phyloP scores from a whole-genome alignment of 2,113 vertebrate species.

The Toxotes chatareus region DNA sequence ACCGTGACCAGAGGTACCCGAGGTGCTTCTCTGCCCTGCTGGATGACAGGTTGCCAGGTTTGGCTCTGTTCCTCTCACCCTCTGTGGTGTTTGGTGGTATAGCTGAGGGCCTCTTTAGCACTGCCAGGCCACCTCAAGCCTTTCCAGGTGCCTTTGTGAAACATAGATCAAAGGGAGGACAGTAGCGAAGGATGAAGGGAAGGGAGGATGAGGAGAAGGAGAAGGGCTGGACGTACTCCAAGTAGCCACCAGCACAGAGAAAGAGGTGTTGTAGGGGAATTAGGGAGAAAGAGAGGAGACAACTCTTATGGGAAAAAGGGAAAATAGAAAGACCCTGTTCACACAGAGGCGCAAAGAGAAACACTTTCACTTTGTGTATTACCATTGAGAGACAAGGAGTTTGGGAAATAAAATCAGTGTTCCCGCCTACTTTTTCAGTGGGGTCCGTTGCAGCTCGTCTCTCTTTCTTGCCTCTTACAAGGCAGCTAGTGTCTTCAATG shows the following conservation, averaged over 20 bases:
- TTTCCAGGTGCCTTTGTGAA: constrained; percentile 79
- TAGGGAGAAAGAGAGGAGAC: neutral
- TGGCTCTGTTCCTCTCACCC: constrained; percentile 45
- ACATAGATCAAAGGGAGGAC: constrained; percentile 72
- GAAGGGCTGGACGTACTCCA: constrained; percentile 45
- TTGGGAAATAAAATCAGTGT: constrained; percentile 20
- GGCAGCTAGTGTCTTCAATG: constrained; percentile 5
- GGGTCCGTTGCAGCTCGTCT: constrained; percentile 12
- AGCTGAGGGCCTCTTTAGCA: constrained; percentile 53
- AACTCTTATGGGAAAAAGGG: neutral
- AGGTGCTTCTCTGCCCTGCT: constrained; percentile 29
- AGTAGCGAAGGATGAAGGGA: constrained; percentile 50
- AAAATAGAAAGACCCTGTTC: neutral
- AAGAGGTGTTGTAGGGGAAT: constrained; percentile 5
- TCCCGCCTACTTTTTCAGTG: constrained; percentile 13
- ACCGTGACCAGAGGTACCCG: constrained; percentile 3
- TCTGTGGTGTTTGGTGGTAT: constrained; percentile 51
- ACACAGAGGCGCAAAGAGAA: neutral
- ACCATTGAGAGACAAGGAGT: constrained; percentile 9
- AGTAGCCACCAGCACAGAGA: constrained; percentile 38
- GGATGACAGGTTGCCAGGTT: constrained; percentile 64
- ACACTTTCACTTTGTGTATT: constrained; percentile 28
- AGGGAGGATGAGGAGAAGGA: constrained; percentile 13
- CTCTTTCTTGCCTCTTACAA: neutral
- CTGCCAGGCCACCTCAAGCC: constrained; percentile 72